phyloP scores from a whole-genome alignment of 2,797 vertebrate species.

The Pyrrhura leucotis region DNA sequence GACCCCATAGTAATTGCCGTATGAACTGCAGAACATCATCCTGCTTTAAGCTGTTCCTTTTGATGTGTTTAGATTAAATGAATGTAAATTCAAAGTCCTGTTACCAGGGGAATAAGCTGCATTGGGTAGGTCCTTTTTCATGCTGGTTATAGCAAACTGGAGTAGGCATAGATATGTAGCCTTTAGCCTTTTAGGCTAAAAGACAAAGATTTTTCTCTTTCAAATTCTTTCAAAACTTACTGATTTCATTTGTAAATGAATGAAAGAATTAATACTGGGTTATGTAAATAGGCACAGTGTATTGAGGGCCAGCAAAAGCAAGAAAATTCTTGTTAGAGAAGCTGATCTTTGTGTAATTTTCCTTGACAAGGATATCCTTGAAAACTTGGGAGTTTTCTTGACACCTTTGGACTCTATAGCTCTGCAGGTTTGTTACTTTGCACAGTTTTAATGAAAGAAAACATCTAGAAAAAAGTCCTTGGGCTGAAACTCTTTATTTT shows the following conservation, averaged over 20 bases:
- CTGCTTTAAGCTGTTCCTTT: conserved; percentile 50
- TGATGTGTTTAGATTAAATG: conserved; percentile 43
- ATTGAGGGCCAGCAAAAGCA: background rate
- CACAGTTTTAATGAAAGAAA: background rate
- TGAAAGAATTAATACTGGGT: background rate
- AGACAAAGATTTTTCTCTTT: background rate
- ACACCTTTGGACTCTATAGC: background rate
- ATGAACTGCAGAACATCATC: conserved; percentile 28
- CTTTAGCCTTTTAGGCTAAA: background rate
- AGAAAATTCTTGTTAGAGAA: background rate
- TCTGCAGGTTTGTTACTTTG: background rate
- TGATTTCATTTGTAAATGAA: background rate
- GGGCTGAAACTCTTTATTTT: background rate
- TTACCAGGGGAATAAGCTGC: conserved; percentile 25
- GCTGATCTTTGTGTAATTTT: background rate
- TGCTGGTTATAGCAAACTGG: background rate
- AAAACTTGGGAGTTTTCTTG: background rate
- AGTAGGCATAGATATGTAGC: background rate
- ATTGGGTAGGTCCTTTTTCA: background rate
- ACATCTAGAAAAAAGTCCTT: background rate
- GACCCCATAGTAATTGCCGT: conserved; percentile 11
- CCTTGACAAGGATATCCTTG: background rate
- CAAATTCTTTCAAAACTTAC: background rate
- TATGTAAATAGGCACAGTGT: background rate
- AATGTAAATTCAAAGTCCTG: conserved; percentile 30